Percentiles rank a stretch among this genome's conserved stretches.
Conservation (phyloP, 2,113 vertebrate genomes). For the Amphiprion ocellaris region DNA sequence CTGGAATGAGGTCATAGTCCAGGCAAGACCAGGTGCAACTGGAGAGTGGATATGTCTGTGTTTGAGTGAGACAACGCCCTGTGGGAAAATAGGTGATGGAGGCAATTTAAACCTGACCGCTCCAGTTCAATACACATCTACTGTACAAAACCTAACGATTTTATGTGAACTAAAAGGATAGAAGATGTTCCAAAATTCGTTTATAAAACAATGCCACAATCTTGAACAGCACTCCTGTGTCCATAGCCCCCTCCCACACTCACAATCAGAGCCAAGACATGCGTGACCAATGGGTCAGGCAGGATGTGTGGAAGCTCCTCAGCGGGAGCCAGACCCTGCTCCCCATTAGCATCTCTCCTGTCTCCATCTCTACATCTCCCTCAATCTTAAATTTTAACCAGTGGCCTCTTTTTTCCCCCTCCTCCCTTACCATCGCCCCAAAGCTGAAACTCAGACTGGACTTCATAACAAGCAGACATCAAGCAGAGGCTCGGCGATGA, state of each 20-base stretch:
- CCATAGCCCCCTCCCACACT: slow-evolving; percentile 13
- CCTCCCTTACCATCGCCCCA: not conserved
- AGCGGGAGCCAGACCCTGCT: slow-evolving; percentile 36
- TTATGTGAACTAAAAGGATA: not conserved
- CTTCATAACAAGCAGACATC: not conserved
- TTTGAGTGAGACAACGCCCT: slow-evolving; percentile 51
- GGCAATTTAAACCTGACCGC: slow-evolving; percentile 40
- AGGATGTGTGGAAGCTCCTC: slow-evolving; percentile 42
- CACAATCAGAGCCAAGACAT: slow-evolving; percentile 44
- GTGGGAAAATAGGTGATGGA: slow-evolving; percentile 36
- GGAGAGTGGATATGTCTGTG: slow-evolving; percentile 12
- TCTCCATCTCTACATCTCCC: slow-evolving; percentile 5
- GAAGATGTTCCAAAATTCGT: slow-evolving; percentile 8
- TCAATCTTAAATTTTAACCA: not conserved
- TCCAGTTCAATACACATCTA: slow-evolving; percentile 7
- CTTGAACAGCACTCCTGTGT: not conserved
- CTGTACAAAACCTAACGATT: slow-evolving; percentile 13
- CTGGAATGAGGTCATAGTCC: slow-evolving; percentile 80
- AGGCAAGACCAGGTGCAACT: slow-evolving; percentile 53
- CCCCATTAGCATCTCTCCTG: slow-evolving; percentile 37
- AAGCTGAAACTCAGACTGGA: slow-evolving; percentile 17
- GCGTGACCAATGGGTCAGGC: slow-evolving; percentile 48
- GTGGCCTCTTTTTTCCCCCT: not conserved
- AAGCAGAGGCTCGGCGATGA: not conserved
- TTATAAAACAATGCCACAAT: slow-evolving; percentile 24